Conservation (phyloP, 2,888 invertebrate species). For the Pandemis corylana region DNA sequence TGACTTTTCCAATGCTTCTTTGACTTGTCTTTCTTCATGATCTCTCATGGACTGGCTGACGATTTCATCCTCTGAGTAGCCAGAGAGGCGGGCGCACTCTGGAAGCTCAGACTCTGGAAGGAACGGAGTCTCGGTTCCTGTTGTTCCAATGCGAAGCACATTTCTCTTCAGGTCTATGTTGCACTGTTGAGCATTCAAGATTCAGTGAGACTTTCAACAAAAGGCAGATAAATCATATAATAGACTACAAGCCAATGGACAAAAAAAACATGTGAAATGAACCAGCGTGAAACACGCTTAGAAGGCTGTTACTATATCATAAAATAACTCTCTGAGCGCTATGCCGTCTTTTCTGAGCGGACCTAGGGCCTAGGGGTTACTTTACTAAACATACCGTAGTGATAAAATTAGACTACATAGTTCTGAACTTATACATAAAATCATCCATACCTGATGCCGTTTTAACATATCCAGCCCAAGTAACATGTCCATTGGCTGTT, state of each 20-base stretch:
- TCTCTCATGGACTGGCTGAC: conserved; percentile 77
- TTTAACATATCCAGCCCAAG: conserved; percentile 98
- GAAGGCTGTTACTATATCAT: no score
- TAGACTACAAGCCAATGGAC: no score
- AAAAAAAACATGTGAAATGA: no score
- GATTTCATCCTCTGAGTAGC: conserved; percentile 87
- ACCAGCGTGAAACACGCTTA: no score
- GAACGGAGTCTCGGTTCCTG: conserved; percentile 95
- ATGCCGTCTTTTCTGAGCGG: no score
- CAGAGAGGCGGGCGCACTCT: conserved; percentile 92
- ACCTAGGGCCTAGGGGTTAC: no score
- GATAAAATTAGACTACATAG: no score
- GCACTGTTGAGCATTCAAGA: conserved; percentile 84
- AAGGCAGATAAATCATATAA: no score
- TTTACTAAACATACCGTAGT: no score
- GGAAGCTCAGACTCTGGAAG: conserved; percentile 88
- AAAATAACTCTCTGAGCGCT: no score
- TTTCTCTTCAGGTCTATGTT: conserved; percentile 96
- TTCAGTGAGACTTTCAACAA: background rate
- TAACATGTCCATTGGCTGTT: conserved; percentile 99
- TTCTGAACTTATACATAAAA: background rate
- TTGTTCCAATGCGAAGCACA: conserved; percentile 96
- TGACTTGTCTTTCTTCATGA: conserved; percentile 88
- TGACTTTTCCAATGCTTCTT: conserved; percentile 90
- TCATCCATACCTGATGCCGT: conserved; percentile 91